These are phyloP conservation scores for Gallinago paraguaiae DNA, from an alignment of 2,113 vertebrate species.

Conservation along the genomic window DNA sequence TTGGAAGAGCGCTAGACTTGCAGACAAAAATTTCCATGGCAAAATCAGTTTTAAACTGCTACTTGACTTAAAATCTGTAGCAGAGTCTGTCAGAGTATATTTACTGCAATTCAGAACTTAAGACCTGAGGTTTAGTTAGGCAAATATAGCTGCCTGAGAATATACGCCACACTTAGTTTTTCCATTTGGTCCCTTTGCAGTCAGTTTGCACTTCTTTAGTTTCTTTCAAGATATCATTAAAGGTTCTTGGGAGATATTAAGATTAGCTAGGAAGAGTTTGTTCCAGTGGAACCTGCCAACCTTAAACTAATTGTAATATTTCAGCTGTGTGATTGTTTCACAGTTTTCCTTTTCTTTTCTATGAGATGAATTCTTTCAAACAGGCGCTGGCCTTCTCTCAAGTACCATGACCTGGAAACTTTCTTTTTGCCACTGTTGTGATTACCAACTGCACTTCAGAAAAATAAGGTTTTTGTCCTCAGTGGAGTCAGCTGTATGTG, in stretches of 20 bases:
- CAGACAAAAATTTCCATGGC: conserved; percentile 17
- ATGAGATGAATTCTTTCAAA: neutral
- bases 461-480: neutral
- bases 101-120: conserved; percentile 28
- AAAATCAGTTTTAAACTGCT: conserved; percentile 37
- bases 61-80: conserved; percentile 12
- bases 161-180: conserved; percentile 27
- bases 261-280: conserved; percentile 50
- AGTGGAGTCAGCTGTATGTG: neutral
- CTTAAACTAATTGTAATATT: conserved; percentile 39
- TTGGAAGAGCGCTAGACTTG: neutral
- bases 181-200: conserved; percentile 40
- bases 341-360: conserved; percentile 38
- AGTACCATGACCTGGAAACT: neutral
- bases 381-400: neutral
- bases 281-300: conserved; percentile 56
- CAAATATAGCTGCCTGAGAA: conserved; percentile 44
- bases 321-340: conserved; percentile 30
- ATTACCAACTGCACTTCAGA: conserved; percentile 9
- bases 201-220: conserved; percentile 64
- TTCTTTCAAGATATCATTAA: conserved; percentile 61
- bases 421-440: neutral
- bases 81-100: conserved; percentile 24
- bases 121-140: conserved; percentile 54
- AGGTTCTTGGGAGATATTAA: conserved; percentile 45